Evolutionary conservation across 2,888 invertebrate species (phyloP), one percentile per base, ranked within the genome.

Genomic region (Drosophila histrio): DNA sequence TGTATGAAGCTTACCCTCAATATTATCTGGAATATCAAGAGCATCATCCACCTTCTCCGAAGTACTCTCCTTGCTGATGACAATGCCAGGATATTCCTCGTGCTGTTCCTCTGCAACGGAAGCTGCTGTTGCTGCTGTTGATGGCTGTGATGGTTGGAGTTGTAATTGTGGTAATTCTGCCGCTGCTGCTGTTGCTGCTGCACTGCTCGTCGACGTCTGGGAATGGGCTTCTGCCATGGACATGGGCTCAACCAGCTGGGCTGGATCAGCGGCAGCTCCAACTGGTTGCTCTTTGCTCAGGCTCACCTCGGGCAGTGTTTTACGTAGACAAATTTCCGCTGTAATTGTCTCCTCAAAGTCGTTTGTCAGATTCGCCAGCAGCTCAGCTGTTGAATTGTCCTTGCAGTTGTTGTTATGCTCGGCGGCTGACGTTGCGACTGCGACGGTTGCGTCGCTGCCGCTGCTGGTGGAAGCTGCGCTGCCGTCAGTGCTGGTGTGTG

Each of bases 281-380:
- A 19, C 50, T 9, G 66, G 54, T 36, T 59, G 73, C 13, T 79
- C 81, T 61, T 86, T 85, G 22, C 74, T 68, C 7, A 83, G 49
- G 39, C 72, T 80, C 5, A 86, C 82, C 57, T 89, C 90, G 28
- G 85, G 84, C 49, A 90, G 64, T 36, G 90, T 90, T 53, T 91
- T 90, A 6, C 90, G 86, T 11, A 91, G 77, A 43, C 89, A 90
- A 79, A 91, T 89, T 61, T 91, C 90, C 0, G 91, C 91, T 15
- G 89, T 88, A 38, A 91, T 89, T 2, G 89, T 80, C 68, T 91
- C 90, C 50, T 88, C 87, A 30, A 90, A 84, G 32, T 89, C 86
- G 64, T 78, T 88, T 6, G 88, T 89, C 54, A 91, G 74, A 72
- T 89, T 88, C 19, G 87, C 90, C 62, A 90, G 72, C 44, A 90